Evolutionary conservation across 1,140 invertebrate species (phyloP), one percentile per base, ranked within the genome.

Genomic region (Drosophila subobscura): DNA sequence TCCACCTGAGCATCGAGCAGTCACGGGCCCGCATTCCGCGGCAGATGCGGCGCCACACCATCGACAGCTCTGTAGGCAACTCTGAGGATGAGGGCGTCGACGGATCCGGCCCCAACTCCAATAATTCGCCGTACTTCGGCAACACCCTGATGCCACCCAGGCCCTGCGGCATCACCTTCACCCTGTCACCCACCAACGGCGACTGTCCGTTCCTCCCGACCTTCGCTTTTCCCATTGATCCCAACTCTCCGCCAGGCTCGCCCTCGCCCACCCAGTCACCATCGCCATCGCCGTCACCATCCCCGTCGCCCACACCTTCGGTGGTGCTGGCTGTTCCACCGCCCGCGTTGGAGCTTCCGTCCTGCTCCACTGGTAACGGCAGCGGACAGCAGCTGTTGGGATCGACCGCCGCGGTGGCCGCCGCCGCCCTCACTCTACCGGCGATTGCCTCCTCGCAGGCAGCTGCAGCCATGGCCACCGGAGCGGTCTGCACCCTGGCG

Each of bases 111-210:
- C 33, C 33, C 33, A 12, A 37, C 33, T 37, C 33, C 33, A 55
- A 85, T 37, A 90, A 81, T 3, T 91, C 90, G 0, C 90, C 90
- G 2, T 85, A 91, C 29, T 91, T 85, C 8, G 90, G 90, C 5
- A 91, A 91, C 59, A 85, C 77, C n/a, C 56, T 74, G 47, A 23
- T 88, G 47, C 72, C 88, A 1, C 84, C 91, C 4, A 91, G 91
- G 4, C 91, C 91, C 1, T 93, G 93, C 56, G 91, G 92, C 72
- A 95, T 96, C 44, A 93, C 94, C 0, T 95, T 97, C 1, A 96
- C 96, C 0, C 91, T 96, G 1, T 95, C 94, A 16, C 94, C 94
- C 0, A 93, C 92, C 6, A 91, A 92, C 3, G 76, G 91, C 4
- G 81, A 86, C 5, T 84, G 92, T 27, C 91, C 92, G 1, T 90